Evolutionary conservation across 2,797 vertebrate species (phyloP).

Genomic region (Onychomys arenicola): DNA sequence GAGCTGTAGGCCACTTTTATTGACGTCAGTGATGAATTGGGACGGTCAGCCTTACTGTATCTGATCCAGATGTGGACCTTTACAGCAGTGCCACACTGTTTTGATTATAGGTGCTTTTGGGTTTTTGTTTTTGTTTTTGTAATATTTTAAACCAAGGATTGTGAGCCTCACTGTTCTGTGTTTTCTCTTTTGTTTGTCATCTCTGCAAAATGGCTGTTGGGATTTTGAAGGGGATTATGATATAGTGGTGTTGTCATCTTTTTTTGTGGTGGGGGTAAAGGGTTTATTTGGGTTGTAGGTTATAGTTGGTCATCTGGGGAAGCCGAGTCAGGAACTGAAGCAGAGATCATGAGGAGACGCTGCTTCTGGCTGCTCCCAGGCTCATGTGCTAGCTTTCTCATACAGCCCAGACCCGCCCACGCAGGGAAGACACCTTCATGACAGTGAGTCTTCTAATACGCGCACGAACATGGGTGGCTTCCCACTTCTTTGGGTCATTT

Average conservation of each 20-base stretch:
- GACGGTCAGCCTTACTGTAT: background rate
- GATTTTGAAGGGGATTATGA: background rate
- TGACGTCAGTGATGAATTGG: background rate
- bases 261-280: accelerated
- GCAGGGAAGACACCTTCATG: no score
- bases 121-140: background rate
- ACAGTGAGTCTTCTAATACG: background rate
- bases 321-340: background rate
- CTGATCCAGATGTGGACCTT: background rate
- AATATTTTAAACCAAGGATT: background rate
- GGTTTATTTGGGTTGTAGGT: background rate
- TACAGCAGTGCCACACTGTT: background rate
- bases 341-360: background rate
- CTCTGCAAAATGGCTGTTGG: background rate
- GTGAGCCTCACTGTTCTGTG: background rate
- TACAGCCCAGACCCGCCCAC: background rate
- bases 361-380: no score
- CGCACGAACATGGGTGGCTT: background rate
- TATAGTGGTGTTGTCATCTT: background rate
- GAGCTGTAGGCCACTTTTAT: background rate
- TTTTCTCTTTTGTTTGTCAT: background rate
- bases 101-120: background rate
- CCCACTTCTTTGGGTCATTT: background rate
- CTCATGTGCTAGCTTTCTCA: background rate
- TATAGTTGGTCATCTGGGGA: background rate